phyloP scores from a whole-genome alignment of 2,888 invertebrate genomes.

The Meandrusa payeni region DNA sequence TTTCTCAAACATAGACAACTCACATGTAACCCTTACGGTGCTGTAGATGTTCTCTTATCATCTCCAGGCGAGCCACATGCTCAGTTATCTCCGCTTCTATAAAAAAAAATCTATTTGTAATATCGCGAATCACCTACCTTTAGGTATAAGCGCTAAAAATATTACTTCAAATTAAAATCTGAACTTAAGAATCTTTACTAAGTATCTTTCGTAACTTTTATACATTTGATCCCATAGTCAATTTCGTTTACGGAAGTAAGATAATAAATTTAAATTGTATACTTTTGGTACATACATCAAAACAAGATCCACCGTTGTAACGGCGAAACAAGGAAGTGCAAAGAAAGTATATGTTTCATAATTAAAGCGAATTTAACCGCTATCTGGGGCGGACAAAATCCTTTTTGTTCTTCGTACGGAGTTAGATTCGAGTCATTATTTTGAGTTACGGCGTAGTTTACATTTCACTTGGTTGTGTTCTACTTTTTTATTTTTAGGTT shows the following conservation, averaged over 20 bases:
- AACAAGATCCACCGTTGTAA: not conserved
- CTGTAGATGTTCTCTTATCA: too few relatives aligned
- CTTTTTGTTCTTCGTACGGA: conserved; percentile 14
- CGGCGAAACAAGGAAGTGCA: conserved; percentile 3
- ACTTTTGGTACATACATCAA: not conserved
- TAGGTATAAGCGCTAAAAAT: too few relatives aligned
- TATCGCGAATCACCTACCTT: too few relatives aligned
- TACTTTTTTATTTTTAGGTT: conserved; percentile 1
- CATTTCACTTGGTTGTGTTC: conserved; percentile 5
- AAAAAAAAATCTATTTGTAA: too few relatives aligned
- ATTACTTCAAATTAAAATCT: too few relatives aligned
- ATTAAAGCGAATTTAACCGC: conserved; percentile 16
- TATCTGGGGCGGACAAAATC: conserved; percentile 13
- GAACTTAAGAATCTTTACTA: too few relatives aligned
- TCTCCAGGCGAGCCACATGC: too few relatives aligned
- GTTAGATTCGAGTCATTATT: conserved; percentile 12
- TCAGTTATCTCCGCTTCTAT: too few relatives aligned
- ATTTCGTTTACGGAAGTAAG: not conserved
- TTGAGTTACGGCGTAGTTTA: conserved; percentile 11
- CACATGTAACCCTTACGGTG: too few relatives aligned
- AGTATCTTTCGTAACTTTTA: too few relatives aligned
- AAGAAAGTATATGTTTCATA: conserved; percentile 13
- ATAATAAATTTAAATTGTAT: conserved; percentile 1
- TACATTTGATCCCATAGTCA: too few relatives aligned
- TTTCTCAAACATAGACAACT: too few relatives aligned